Evolutionary conservation across 2,797 vertebrate species (phyloP).

Genomic region (Takifugu rubripes): DNA sequence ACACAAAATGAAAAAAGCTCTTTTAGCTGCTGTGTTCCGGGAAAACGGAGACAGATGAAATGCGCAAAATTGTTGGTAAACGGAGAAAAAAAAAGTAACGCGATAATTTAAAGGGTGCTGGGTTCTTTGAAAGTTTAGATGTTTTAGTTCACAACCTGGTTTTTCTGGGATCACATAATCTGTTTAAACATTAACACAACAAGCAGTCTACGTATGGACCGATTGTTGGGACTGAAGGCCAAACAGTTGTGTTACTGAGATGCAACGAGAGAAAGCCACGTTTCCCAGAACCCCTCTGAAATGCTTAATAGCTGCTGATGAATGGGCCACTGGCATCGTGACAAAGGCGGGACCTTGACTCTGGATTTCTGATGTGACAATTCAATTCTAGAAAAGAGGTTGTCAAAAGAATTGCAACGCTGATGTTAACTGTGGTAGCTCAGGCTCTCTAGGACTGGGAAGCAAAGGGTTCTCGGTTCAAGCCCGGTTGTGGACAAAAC

Average conservation of each 20-base stretch:
- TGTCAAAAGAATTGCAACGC: no score
- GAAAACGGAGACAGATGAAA: conserved; percentile 1
- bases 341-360: conserved; percentile 21
- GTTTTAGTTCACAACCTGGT: no score
- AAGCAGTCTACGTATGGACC: not conserved
- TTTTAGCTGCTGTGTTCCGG: conserved; percentile 18
- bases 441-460: no score
- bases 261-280: not conserved
- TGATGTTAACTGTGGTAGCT: no score
- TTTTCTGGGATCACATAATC: not conserved
- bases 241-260: conserved; percentile 6
- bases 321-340: not conserved
- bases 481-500: no score
- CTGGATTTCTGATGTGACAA: conserved; percentile 8
- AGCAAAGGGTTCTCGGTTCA: no score
- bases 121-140: no score
- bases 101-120: no score
- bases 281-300: no score
- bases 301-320: conserved; percentile 4
- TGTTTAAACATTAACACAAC: not conserved
- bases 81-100: no score
- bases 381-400: conserved; percentile 2
- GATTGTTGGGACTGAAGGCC: not conserved
- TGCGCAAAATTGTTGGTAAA: no score
- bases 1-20: conserved; percentile 27